phyloP scores from a whole-genome alignment of 64 coral and sea anemone genomes.

The Anthopleura sola region DNA sequence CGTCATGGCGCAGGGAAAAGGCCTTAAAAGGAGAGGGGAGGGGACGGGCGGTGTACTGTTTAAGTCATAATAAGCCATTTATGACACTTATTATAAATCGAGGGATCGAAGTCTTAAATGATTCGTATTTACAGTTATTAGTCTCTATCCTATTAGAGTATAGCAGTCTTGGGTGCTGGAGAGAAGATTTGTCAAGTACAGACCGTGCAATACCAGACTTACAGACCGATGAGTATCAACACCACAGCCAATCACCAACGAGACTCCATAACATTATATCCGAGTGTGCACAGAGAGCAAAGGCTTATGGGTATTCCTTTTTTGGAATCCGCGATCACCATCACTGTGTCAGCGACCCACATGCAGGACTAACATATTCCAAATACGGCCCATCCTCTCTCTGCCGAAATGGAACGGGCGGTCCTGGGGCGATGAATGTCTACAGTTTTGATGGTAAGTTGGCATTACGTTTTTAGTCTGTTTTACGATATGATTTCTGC shows the following conservation, averaged over 20 bases:
- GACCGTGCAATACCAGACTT: slow-evolving; percentile 4
- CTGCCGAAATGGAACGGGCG: slow-evolving; percentile 70
- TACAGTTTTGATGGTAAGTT: slow-evolving; percentile 76
- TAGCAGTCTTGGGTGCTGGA: slow-evolving; percentile 52
- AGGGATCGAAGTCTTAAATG: too few species aligned
- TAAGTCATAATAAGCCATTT: too few species aligned
- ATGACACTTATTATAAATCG: too few species aligned
- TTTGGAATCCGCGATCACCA: slow-evolving; percentile 68
- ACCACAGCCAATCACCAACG: not conserved
- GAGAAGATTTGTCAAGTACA: not conserved
- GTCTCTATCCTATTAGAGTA: slow-evolving; percentile 21
- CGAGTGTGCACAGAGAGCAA: slow-evolving; percentile 33
- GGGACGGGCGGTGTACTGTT: too few species aligned
- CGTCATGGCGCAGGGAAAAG: too few species aligned
- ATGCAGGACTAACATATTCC: slow-evolving; percentile 58
- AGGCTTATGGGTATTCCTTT: slow-evolving; percentile 25
- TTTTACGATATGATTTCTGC: not conserved
- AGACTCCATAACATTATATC: not conserved
- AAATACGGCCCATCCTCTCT: slow-evolving; percentile 51
- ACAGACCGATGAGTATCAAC: not conserved
- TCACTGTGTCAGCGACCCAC: slow-evolving; percentile 52
- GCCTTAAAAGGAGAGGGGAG: too few species aligned
- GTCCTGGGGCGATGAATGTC: slow-evolving; percentile 42
- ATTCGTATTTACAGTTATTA: too few species aligned
- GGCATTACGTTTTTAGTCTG: not conserved